Conservation (phyloP, 2,113 vertebrate species). For the Mirounga angustirostris region DNA sequence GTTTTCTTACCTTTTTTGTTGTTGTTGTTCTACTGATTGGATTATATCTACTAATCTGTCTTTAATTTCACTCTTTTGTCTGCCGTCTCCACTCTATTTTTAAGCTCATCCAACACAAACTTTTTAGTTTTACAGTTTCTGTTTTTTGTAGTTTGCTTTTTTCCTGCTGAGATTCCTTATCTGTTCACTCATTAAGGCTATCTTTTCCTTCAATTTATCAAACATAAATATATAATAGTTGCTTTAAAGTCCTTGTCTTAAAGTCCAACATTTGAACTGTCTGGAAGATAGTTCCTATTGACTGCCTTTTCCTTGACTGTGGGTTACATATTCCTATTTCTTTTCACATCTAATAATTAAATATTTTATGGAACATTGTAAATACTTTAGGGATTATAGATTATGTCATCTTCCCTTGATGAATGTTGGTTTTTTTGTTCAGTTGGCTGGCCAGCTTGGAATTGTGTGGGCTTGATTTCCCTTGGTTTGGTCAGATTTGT, state of each 20-base stretch:
- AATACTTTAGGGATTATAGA: background rate
- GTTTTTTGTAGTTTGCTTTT: background rate
- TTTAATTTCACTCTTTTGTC: background rate
- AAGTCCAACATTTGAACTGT: slow-evolving; percentile 10
- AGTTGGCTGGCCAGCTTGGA: background rate
- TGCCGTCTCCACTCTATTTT: background rate
- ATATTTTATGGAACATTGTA: background rate
- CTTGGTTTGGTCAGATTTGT: background rate
- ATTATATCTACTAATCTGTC: background rate
- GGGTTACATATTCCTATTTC: background rate
- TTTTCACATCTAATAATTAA: slow-evolving; percentile 8
- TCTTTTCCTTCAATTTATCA: background rate
- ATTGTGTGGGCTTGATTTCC: background rate
- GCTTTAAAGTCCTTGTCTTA: background rate
- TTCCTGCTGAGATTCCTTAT: background rate
- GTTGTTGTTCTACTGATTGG: background rate
- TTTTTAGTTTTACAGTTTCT: background rate
- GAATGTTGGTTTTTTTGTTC: background rate
- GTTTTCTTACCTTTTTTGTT: background rate
- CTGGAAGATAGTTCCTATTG: background rate
- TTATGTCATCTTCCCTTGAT: background rate
- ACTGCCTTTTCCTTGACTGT: background rate
- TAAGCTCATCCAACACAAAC: background rate
- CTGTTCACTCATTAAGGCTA: background rate
- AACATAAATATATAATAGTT: background rate